Percentiles rank a stretch among this genome's conserved stretches.
These are phyloP conservation scores for Cryptocheilus praepositus DNA, from an alignment of 2,888 invertebrate genomes.

Conservation along the genomic window DNA sequence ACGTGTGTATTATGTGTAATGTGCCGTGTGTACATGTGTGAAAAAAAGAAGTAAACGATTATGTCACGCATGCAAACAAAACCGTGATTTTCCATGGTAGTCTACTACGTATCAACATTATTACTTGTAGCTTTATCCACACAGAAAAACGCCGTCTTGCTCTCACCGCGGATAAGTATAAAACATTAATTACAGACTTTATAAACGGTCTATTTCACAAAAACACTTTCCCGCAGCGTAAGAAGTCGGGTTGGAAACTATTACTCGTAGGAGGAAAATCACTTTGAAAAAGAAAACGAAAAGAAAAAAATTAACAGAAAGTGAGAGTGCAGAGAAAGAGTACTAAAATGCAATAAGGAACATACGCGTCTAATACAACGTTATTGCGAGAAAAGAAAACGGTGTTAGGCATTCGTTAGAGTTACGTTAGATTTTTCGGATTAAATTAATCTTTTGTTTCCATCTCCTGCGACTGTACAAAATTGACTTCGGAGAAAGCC, in stretches of 20 bases:
- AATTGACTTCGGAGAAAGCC: too few species aligned
- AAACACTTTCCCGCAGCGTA: too few species aligned
- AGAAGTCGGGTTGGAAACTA: too few species aligned
- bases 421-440: constrained; percentile 1
- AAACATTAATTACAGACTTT: too few species aligned
- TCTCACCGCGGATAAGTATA: constrained; percentile 2
- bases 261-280: too few species aligned
- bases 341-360: constrained; percentile 33
- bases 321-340: too few species aligned
- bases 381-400: not conserved
- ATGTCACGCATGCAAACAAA: constrained; percentile 21
- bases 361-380: constrained; percentile 21
- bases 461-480: too few species aligned
- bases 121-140: constrained; percentile 22
- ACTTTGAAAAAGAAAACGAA: too few species aligned
- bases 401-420: not conserved
- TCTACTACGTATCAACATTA: constrained; percentile 23
- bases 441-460: too few species aligned
- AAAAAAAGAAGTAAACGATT: not conserved
- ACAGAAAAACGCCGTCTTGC: constrained; percentile 9
- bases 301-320: too few species aligned
- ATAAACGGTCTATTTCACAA: too few species aligned
- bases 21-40: constrained; percentile 21
- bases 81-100: constrained; percentile 30
- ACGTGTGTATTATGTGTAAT: constrained; percentile 17